A percentile compares a stretch with the other conserved stretches of the same genome.
Evolutionary conservation across 2,888 invertebrate genomes (phyloP).

Genomic region (Ashinkailepas kermadecensis): DNA sequence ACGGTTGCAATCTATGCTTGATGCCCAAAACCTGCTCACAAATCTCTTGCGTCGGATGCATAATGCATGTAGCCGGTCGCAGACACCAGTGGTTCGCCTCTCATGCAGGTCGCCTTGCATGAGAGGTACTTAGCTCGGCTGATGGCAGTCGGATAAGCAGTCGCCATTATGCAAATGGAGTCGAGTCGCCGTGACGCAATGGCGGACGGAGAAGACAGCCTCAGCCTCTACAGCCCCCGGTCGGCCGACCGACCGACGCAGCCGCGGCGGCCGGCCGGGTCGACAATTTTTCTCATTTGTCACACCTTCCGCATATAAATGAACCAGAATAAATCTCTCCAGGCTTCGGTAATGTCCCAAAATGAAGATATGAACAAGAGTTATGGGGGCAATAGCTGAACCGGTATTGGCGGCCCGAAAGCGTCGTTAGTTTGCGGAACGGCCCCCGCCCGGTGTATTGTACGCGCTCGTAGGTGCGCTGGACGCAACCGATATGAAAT

Average conservation of each 20-base stretch:
- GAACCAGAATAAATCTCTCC: background rate
- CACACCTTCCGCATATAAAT: constrained; percentile 10
- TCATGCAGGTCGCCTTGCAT: background rate
- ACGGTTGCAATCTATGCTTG: background rate
- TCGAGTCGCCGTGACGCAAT: background rate
- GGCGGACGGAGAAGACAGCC: background rate
- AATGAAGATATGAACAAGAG: constrained; percentile 20
- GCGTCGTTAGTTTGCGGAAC: background rate
- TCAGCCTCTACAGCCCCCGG: background rate
- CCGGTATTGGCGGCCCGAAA: background rate
- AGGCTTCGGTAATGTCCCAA: constrained; percentile 7
- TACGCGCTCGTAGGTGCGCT: background rate
- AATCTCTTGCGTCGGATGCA: background rate
- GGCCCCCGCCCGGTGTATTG: background rate
- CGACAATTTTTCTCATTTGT: background rate
- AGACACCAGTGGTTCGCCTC: background rate
- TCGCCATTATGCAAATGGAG: constrained; percentile 12
- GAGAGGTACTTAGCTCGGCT: background rate
- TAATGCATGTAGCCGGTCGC: background rate
- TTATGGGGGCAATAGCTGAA: background rate
- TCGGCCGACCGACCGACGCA: background rate
- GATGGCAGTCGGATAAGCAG: background rate
- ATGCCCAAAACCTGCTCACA: background rate
- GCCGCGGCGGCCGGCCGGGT: background rate
- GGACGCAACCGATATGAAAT: background rate